These are phyloP conservation scores for Smutsia gigantea DNA, from an alignment of 2,797 vertebrate genomes.

Conservation along the genomic window DNA sequence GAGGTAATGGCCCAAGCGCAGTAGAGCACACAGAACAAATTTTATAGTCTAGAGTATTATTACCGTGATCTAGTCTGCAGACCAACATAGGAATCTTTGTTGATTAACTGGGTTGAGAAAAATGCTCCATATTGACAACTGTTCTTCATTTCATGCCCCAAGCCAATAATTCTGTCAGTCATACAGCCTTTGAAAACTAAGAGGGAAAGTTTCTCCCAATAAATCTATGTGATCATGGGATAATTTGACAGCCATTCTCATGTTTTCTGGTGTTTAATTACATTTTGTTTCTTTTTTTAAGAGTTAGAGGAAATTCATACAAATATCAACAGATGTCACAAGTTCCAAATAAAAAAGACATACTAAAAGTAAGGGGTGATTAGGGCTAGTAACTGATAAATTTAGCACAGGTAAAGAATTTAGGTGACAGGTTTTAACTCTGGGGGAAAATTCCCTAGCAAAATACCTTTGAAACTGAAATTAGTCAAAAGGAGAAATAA, in stretches of 20 bases:
- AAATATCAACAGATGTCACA: constrained; percentile 35
- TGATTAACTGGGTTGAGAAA: constrained; percentile 43
- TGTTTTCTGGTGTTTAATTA: constrained; percentile 67
- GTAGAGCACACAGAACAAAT: neutral
- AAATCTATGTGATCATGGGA: constrained; percentile 54
- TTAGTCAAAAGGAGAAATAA: no score
- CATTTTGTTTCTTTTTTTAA: constrained; percentile 16
- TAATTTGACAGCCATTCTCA: constrained; percentile 59
- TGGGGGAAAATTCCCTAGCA: no score
- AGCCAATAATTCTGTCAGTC: constrained; percentile 64
- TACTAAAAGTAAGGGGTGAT: neutral
- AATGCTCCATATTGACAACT: neutral
- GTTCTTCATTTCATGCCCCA: constrained; percentile 55
- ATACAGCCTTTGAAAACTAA: constrained; percentile 38
- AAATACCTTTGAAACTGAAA: no score
- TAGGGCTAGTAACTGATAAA: neutral
- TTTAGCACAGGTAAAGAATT: neutral
- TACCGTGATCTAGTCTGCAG: neutral
- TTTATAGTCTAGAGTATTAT: neutral
- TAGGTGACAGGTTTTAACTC: neutral
- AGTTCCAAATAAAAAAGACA: constrained; percentile 20
- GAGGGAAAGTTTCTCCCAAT: constrained; percentile 35
- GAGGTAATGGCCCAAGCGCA: neutral
- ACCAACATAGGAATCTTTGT: neutral
- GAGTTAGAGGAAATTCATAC: neutral